These are phyloP conservation scores for Orthosia cruda DNA, from an alignment of 2,888 invertebrate genomes.

Conservation along the genomic window DNA sequence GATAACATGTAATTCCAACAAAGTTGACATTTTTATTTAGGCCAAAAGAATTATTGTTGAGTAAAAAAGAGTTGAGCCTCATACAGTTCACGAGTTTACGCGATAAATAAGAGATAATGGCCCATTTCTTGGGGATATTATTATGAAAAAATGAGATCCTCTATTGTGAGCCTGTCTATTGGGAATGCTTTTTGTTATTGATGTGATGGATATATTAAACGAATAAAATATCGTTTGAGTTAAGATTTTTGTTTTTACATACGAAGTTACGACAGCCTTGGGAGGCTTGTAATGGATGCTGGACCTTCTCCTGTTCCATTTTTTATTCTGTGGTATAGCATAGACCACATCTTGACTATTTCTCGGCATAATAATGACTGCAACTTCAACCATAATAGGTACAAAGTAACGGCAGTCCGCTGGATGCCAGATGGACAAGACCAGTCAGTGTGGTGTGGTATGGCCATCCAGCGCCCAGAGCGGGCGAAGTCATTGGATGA, in stretches of 20 bases:
- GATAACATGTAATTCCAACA: slow-evolving; percentile 59
- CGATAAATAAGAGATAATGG: slow-evolving; percentile 86
- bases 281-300: not conserved
- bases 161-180: slow-evolving; percentile 74
- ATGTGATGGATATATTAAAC: slow-evolving; percentile 61
- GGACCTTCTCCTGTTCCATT: no score
- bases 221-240: slow-evolving; percentile 26
- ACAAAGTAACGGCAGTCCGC: no score
- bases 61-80: slow-evolving; percentile 81
- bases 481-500: no score
- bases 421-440: no score
- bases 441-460: no score
- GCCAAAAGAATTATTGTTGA: slow-evolving; percentile 72
- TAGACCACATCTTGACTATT: not conserved
- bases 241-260: slow-evolving; percentile 27
- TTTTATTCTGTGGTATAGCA: no score
- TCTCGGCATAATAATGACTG: no score
- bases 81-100: slow-evolving; percentile 77
- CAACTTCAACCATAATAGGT: no score
- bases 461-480: no score
- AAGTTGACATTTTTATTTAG: slow-evolving; percentile 74
- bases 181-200: slow-evolving; percentile 67
- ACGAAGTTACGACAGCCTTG: slow-evolving; percentile 7
- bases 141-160: slow-evolving; percentile 80
- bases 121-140: slow-evolving; percentile 84